These are phyloP conservation scores for Salmo trutta DNA, from an alignment of 2,797 vertebrate genomes.

Conservation along the genomic window DNA sequence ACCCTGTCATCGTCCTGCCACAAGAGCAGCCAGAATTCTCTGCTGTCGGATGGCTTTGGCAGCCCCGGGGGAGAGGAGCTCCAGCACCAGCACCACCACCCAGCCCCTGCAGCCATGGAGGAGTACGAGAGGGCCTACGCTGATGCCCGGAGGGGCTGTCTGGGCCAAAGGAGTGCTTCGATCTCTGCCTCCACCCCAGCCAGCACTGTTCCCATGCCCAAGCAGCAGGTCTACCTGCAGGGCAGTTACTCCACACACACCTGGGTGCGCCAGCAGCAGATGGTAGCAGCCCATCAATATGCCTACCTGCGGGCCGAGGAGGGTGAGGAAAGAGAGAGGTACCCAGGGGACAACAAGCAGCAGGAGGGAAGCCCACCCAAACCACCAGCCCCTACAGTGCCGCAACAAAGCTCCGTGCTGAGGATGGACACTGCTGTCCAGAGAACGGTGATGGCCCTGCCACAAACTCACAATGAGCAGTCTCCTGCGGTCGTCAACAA, in stretches of 20 bases:
- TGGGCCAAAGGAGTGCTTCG: constrained; percentile 70
- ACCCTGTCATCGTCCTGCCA: constrained; percentile 91
- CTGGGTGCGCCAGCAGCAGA: constrained; percentile 96
- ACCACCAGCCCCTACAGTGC: constrained; percentile 37
- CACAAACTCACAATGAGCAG: constrained; percentile 53
- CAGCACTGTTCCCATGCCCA: constrained; percentile 45
- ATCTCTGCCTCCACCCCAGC: constrained; percentile 56
- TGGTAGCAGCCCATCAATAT: constrained; percentile 89
- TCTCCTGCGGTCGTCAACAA: constrained; percentile 49
- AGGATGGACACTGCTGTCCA: constrained; percentile 46
- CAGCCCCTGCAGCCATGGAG: constrained; percentile 72
- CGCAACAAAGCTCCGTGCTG: constrained; percentile 42
- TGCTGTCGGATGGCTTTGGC: constrained; percentile 88
- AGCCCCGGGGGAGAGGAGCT: constrained; percentile 81
- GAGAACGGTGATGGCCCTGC: constrained; percentile 47
- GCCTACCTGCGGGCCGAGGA: constrained; percentile 75
- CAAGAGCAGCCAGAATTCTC: constrained; percentile 92
- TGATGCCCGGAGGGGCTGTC: constrained; percentile 70
- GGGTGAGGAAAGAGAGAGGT: constrained; percentile 29
- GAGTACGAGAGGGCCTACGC: constrained; percentile 75
- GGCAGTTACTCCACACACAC: constrained; percentile 91
- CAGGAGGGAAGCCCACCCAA: constrained; percentile 51
- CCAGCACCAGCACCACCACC: constrained; percentile 39
- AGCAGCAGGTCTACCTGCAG: constrained; percentile 76
- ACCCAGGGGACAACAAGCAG: constrained; percentile 56